phyloP scores from a whole-genome alignment of 1,140 invertebrate species.

The Heliothis subflexa region DNA sequence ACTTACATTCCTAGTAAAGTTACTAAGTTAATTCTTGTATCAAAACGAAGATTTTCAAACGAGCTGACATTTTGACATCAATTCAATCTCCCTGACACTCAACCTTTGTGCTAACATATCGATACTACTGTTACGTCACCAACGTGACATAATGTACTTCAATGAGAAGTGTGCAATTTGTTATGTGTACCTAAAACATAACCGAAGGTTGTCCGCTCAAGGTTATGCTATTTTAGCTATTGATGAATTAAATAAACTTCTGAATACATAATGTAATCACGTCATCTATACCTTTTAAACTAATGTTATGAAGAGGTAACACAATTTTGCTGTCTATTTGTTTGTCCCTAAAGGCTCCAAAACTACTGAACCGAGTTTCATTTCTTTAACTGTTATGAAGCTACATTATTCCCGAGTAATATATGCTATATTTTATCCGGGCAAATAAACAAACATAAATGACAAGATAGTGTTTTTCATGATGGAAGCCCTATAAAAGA shows the following conservation, averaged over 20 bases:
- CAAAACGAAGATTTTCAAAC: too few relatives aligned
- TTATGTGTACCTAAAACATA: conserved; percentile 31
- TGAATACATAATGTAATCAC: not conserved
- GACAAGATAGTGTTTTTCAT: too few relatives aligned
- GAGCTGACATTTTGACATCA: too few relatives aligned
- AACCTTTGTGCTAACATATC: not conserved
- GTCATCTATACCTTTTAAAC: conserved; percentile 5
- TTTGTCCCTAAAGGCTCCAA: not conserved
- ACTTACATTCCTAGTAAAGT: too few relatives aligned
- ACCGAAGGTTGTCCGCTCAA: conserved; percentile 15
- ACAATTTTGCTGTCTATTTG: not conserved
- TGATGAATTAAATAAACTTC: conserved; percentile 31
- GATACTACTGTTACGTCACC: conserved; percentile 1
- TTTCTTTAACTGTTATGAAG: not conserved
- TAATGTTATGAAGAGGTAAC: not conserved
- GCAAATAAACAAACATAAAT: too few relatives aligned
- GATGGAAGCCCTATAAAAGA: too few relatives aligned
- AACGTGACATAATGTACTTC: conserved; percentile 15
- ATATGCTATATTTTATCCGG: too few relatives aligned
- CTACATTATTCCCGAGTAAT: too few relatives aligned
- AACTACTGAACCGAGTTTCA: too few relatives aligned
- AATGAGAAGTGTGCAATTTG: conserved; percentile 27
- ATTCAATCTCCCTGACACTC: not conserved
- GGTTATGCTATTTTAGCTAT: conserved; percentile 13
- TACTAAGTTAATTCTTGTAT: too few relatives aligned